Evolutionary conservation across 2,113 vertebrate species (phyloP), one percentile per base, ranked within the genome.

Genomic region (Percina caprodes): DNA sequence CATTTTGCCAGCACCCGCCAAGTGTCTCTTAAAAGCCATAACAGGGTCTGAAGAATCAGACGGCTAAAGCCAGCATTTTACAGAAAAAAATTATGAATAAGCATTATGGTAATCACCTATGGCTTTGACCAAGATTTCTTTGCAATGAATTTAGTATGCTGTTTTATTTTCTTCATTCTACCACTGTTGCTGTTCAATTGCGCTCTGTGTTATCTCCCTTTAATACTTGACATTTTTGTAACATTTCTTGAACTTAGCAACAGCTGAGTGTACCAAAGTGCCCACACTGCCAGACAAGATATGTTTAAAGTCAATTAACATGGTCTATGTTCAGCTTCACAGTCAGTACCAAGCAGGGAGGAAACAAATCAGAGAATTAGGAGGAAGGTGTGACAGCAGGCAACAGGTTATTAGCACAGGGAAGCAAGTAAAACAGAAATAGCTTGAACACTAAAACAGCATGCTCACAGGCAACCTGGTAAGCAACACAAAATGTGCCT

Each of bases 271-370:
- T 48, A 58, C 23, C 13, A 12, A 19, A 30, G 72, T 55, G 72
- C 59, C 1, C 24, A 55, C 62, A 51, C 48, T 13, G 19, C 21
- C 30, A 30, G 3, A 21, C 13, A 48, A 10, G n/a, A 49, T 58
- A 73, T 68, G 16, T 78, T 68, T 42, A 19, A 30, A 63, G 39
- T 24, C 39, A 62, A 68, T 73, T 78, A 74, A 56, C 49, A 39
- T 24, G 18, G 33, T 51, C 19, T 13, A 14, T 59, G 42, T 54
- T 46, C 10, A 24, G 52, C 26, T 51, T 65, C 70, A 46, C 79
- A 69, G 58, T 46, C 58, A 3, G 65, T 19, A 46, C 1, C 24
- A 3, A 61, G 13, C 30, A 11, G 35, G 49, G 59, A 55, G 52
- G 24, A 16, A 71, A 54, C 66, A 61, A 52, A 74, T 65, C 33